phyloP scores from a whole-genome alignment of 2,797 vertebrate genomes.

The Podargus strigoides region DNA sequence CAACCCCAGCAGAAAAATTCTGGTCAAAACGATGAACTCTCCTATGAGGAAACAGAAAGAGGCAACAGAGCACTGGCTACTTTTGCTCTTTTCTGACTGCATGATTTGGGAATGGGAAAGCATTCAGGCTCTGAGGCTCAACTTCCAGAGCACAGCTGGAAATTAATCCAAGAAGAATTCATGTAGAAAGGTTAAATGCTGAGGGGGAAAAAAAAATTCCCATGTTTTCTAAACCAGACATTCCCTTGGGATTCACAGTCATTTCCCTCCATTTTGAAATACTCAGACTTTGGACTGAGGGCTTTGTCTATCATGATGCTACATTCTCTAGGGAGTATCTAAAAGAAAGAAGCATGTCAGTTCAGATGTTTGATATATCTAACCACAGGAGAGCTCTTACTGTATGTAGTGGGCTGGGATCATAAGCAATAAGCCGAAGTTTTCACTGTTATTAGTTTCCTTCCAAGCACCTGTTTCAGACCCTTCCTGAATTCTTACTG shows the following conservation, averaged over 20 bases:
- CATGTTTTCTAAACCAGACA: background rate
- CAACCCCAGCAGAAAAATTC: background rate
- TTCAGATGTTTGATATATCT: background rate
- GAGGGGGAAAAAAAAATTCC: background rate
- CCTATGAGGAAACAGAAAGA: background rate
- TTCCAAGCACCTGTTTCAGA: background rate
- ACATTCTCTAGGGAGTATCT: background rate
- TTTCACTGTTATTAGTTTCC: background rate
- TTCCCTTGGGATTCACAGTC: background rate
- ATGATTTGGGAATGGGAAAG: background rate
- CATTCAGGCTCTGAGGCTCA: background rate
- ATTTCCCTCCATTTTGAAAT: background rate
- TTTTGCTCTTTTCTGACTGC: background rate
- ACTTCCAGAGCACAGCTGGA: background rate
- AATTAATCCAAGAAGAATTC: background rate
- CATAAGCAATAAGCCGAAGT: background rate
- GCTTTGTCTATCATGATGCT: background rate
- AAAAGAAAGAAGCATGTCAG: background rate
- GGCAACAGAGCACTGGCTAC: background rate
- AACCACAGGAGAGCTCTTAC: background rate
- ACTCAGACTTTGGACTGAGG: background rate
- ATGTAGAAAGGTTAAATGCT: background rate
- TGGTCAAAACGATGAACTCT: background rate
- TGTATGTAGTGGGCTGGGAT: background rate
- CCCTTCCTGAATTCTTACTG: background rate